Base-by-base conservation (phyloP, 2,888 invertebrate species). In the Trisateles emortualis region DNA sequence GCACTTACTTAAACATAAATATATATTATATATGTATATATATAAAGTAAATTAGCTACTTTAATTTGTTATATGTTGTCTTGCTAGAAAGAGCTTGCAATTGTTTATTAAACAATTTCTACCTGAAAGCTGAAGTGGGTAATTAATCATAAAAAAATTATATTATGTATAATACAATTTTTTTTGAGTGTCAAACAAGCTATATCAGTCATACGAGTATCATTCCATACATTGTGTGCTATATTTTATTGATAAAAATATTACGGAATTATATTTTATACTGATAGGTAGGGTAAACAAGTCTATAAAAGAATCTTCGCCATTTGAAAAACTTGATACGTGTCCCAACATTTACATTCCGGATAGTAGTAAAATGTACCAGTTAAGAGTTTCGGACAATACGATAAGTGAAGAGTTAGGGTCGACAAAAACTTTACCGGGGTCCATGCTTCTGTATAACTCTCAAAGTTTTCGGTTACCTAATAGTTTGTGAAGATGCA, bases 1-100 rank as follows among this genome's bases (percentile, higher is more conserved):
- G 26, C 64, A 58, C 64, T 72, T 65, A 62, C 69, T 61, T 58
- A 26, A 39, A 60, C 60, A 71, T 66, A 73, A 72, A 72, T 73
- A 66, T 64, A 56, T 71, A 64, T 71, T 71, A 1, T n/a, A n/a
- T n/a, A n/a, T n/a, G n/a, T n/a, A n/a, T n/a, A n/a, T n/a, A n/a
- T n/a, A n/a, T 66, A 62, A 60, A 72, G 66, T 58, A 64, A 71
- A 71, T 66, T 59, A 64, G 52, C 50, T 58, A 55, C 59, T 72
- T 57, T 47, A 38, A 42, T 42, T 36, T n/a, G 24, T 13, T 42
- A 42, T 64, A 36, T 45, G 32, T 63, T 59, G 55, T 58, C 50
- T 53, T 52, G 41, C 33, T 43, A 49, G 36, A 33, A 24, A 39
- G 49, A 50, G 42, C 22, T n/a, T 45, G 38, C 8, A 26, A 26